Evolutionary conservation across 2,797 vertebrate genomes (phyloP).

Genomic region (Halcyon leucocephala): DNA sequence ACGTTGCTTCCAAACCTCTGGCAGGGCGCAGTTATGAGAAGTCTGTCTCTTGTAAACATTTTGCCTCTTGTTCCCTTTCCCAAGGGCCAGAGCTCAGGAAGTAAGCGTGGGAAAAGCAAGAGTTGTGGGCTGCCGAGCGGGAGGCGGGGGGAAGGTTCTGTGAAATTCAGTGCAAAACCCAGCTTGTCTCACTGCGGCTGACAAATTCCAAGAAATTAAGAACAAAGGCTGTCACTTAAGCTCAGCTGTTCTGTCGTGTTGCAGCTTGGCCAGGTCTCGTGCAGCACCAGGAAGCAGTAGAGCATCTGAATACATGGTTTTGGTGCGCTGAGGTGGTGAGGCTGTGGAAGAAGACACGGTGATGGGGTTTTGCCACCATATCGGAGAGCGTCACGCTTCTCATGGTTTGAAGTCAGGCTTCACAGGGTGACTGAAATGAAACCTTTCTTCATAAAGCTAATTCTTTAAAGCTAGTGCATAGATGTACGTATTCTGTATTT

Average conservation of each 20-base stretch:
- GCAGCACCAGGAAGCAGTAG: neutral
- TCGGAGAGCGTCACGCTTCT: neutral
- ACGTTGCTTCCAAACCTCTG: neutral
- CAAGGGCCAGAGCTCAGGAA: constrained; percentile 1
- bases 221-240: constrained; percentile 8
- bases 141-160: neutral
- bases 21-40: neutral
- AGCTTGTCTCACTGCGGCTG: neutral
- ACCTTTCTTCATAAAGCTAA: neutral
- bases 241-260: neutral
- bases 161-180: constrained; percentile 26
- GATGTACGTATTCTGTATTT: neutral
- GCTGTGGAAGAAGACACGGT: neutral
- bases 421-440: neutral
- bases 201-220: constrained; percentile 6
- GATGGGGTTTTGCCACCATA: neutral
- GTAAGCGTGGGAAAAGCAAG: constrained; percentile 25
- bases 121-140: neutral
- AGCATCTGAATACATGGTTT: neutral
- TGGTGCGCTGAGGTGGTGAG: neutral
- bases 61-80: constrained; percentile 32
- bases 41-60: constrained; percentile 26
- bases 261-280: neutral
- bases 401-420: neutral
- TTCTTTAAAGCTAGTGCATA: neutral